phyloP scores from a whole-genome alignment of 1,140 invertebrate species.

The Lasaia peninsularis region DNA sequence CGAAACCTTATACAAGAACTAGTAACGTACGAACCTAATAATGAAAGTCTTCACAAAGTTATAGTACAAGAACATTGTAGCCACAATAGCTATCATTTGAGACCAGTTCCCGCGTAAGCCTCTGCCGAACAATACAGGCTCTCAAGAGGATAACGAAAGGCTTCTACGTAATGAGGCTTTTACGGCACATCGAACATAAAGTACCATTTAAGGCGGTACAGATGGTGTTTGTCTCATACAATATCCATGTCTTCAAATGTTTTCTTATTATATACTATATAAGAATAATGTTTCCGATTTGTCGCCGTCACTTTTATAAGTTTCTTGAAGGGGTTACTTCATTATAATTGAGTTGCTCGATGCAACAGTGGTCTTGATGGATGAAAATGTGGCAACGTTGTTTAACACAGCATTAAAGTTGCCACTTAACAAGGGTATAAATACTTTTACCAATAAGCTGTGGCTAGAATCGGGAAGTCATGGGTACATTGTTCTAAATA shows the following conservation, averaged over 20 bases:
- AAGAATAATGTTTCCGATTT: not conserved
- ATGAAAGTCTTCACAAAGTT: not conserved
- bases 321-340: not conserved
- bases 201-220: conserved; percentile 14
- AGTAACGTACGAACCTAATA: not conserved
- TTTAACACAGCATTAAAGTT: no score
- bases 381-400: no score
- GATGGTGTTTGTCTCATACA: not conserved
- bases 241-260: not conserved
- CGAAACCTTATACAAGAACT: not conserved
- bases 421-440: no score
- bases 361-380: no score
- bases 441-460: no score
- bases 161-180: conserved; percentile 13
- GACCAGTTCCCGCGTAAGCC: conserved; percentile 22
- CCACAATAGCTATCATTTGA: conserved; percentile 22
- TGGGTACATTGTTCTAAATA: no score
- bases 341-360: no score
- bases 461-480: no score
- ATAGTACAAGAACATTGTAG: conserved; percentile 3
- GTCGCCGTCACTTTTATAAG: not conserved
- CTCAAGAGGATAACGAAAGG: conserved; percentile 16
- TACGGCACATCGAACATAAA: conserved; percentile 8
- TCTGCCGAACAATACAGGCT: conserved; percentile 8
- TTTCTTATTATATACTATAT: not conserved